Conservation (phyloP, 2,113 vertebrate species). For the Illadopsis cleaveri region DNA sequence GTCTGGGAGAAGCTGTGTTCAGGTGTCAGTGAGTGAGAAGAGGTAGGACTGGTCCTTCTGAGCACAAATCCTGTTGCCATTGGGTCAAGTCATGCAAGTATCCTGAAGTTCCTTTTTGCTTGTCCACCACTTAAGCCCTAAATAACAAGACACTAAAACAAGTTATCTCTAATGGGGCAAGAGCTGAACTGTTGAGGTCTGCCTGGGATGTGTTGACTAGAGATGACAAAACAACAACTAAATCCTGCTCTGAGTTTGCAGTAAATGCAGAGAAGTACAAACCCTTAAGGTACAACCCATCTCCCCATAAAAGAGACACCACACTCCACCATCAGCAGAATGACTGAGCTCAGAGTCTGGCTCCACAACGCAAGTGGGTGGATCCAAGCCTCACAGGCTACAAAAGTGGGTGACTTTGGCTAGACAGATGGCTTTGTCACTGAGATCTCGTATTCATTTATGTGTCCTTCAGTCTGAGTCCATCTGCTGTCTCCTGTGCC, state of each 20-base stretch:
- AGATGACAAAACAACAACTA: background rate
- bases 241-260: background rate
- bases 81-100: background rate
- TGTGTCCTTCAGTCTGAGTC: conserved; percentile 28
- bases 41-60: background rate
- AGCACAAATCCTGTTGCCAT: background rate
- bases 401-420: conserved; percentile 60
- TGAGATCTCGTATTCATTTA: background rate
- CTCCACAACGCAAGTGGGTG: conserved; percentile 45
- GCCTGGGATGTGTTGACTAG: background rate
- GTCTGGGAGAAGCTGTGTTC: background rate
- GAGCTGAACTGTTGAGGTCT: background rate
- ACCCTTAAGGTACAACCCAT: background rate
- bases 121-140: background rate
- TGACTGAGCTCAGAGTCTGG: conserved; percentile 34
- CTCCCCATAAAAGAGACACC: background rate
- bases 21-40: background rate
- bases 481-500: conserved; percentile 26
- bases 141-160: background rate
- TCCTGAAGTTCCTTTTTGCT: background rate
- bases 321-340: background rate
- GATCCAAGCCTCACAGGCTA: conserved; percentile 32
- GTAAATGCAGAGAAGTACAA: background rate
- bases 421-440: conserved; percentile 60
- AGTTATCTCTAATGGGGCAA: background rate